Base-by-base conservation (phyloP, 2,797 vertebrate genomes). In the Rousettus madagascariensis region DNA sequence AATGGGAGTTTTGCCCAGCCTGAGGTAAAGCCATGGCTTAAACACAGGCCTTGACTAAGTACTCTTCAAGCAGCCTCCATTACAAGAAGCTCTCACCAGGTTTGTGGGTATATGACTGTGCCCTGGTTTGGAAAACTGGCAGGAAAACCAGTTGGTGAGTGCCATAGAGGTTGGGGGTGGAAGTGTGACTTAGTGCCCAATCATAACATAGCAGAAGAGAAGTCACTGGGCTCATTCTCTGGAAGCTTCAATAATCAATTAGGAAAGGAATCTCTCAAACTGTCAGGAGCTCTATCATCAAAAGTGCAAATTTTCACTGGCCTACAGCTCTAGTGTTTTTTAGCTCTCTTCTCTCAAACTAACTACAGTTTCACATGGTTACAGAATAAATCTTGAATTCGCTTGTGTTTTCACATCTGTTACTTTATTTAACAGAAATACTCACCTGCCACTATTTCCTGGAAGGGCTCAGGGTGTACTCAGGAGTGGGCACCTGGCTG, bases 191-290 rank as follows among this genome's bases (percentile, higher is more conserved):
- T 36, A 79, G 57, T 33, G 20, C 10, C 69, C 17, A n/a, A 3
- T 79, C 24, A 72, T 86, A 72, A 69, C 36, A 51, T 17, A 74
- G 6, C 16, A 65, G 57, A 66, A 65, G 28, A 92, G 51, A 75
- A 90, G 82, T 94, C 87, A 38, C 26, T 92, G 78, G 80, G 59
- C 24, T 95, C 24, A 22, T 28, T 84, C 80, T 95, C 65, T 59
- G 33, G 55, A 83, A 55, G 38, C 59, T 92, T 95, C 55, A 75
- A 41, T 72, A 75, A 65, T 79, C 78, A 46, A 20, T 85, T 26
- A 85, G 4, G 66, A 8, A 86, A 57, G 17, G 43, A 75, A 22
- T 92, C 17, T 92, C 16, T 82, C 91, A 69, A 90, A 94, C 33
- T 79, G 33, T 78, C 46, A 87, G 19, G 53, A 84, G 66, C 33